Evolutionary conservation across 23 tunicate genomes (phyloP), one percentile per base, ranked within the genome.

Genomic region (Trididemnum clinides): DNA sequence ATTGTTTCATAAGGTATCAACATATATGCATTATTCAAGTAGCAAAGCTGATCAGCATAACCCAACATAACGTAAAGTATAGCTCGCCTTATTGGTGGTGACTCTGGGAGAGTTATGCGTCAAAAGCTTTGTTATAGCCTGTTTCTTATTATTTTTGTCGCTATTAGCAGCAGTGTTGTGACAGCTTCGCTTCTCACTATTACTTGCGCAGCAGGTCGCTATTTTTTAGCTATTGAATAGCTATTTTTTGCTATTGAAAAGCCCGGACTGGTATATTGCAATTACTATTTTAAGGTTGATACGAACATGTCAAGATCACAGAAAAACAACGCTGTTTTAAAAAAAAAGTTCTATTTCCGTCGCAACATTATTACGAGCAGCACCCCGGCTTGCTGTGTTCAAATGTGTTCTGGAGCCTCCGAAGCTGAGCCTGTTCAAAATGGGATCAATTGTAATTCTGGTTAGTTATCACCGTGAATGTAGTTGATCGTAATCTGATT

Each of bases 261-360:
- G n/a, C n/a, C n/a, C n/a, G n/a, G n/a, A n/a, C n/a, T n/a, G n/a
- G n/a, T n/a, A n/a, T n/a, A n/a, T n/a, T n/a, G n/a, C n/a, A n/a
- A n/a, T n/a, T n/a, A n/a, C n/a, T n/a, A n/a, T n/a, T n/a, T 7
- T n/a, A 19, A 96, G 96, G 99, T 96, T 39, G 97, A 96, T 50
- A 66, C 65, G 31, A 96, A 96, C 80, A 96, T 96, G 99, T 37
- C 72, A 31, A 51, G 89, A 50, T 88, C 99, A 18, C 96, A 96
- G 64, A 88, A 88, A 34, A 90, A 85, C 77, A 92, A 91, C 65
- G 99, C 99, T 10, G 92, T 85, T 2, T 25, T 65, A 22, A 88
- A 84, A 34, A 78, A 95, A 49, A 88, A 84, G 64, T 96, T 96
- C 63, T 88, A 84, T 71, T 96, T 91, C 80, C 90, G 95, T 26